Evolutionary conservation across 2,888 invertebrate species (phyloP), one percentile per base, ranked within the genome.

Genomic region (Cerastis leucographa): DNA sequence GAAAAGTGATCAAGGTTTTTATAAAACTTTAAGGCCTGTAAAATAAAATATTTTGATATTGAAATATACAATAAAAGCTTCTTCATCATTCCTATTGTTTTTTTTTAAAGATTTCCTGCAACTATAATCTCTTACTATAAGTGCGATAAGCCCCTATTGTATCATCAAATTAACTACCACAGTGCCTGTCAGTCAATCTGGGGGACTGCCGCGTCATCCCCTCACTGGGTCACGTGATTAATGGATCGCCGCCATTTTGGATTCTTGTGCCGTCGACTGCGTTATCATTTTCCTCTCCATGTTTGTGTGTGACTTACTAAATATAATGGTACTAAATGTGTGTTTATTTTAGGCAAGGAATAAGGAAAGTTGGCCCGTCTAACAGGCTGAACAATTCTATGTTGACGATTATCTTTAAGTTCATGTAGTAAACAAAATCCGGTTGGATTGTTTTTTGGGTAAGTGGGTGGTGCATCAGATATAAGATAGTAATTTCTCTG

Each of bases 231-330:
- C 86, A 72, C 75, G 88, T 91, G 91, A 92, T 91, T 91, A 91
- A 92, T 91, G 89, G 81, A 56, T 76, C 72, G 87, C 76, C 74
- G 88, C 89, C 90, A 90, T 91, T 85, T 91, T 90, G 90, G 81
- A 89, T 89, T 89, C 84, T 83, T 83, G 81, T 80, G 87, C 65
- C 77, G 71, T 64, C 61, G 79, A 70, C 76, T 74, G 79, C 83
- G 78, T 85, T 87, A 87, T 87, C 87, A 85, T 88, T 89, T 78
- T 78, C 85, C 82, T 80, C 75, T 84, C 40, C 70, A 67, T 68
- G 73, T 85, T 83, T 66, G 62, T 74, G 71, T 74, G 76, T 71
- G 61, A 69, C 61, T 68, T 65, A 64, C 69, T 76, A 51, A 85
- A 74, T 85, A 66, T 46, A 77, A 14, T n/a, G 51, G 25, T 25